Evolutionary conservation across 2,797 vertebrate genomes (phyloP), one percentile per base, ranked within the genome.

Genomic region (Dendrocincla tyrannina): DNA sequence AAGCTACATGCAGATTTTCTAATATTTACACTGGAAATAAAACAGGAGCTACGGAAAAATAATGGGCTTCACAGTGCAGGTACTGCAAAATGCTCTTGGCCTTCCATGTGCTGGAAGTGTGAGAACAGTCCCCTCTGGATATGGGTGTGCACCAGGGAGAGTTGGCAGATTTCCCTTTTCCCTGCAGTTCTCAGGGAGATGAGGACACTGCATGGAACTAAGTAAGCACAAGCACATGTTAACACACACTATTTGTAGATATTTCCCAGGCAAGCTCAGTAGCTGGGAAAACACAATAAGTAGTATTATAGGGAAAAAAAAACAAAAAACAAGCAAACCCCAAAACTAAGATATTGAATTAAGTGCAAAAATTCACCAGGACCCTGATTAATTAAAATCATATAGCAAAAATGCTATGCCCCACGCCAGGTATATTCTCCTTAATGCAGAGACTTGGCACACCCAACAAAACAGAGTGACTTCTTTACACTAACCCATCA

Each of bases 91-190:
- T 9, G 11, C 5, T 53, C 25, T 41, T 9, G 32, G 53, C 10
- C 41, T 25, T 49, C 0, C 0, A 17, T 7, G 33, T 6, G 14
- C 33, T 7, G 16, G 52, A n/a, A 19, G 18, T 27, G 39, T 27
- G 60, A 50, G 2, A 35, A 19, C 3, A 37, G 9, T 9, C 5
- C 46, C 53, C 33, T 83, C 42, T 37, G 25, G 17, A 14, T 37
- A 17, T 2, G 24, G 14, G 5, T 9, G 35, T 18, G n/a, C 12
- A 22, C 11, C n/a, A 22, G 0, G 8, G 13, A 20, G 8, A 20
- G 6, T 1, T 20, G 46, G 53, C 2, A 3, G 15, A 39, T 19
- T 46, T 37, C 42, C 66, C 0, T 77, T 15, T 76, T 25, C 22
- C 19, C 37, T 72, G n/a, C 5, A 12, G 13, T 30, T 49, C 83